phyloP scores from a whole-genome alignment of 2,113 vertebrate species.

The Ondatra zibethicus region DNA sequence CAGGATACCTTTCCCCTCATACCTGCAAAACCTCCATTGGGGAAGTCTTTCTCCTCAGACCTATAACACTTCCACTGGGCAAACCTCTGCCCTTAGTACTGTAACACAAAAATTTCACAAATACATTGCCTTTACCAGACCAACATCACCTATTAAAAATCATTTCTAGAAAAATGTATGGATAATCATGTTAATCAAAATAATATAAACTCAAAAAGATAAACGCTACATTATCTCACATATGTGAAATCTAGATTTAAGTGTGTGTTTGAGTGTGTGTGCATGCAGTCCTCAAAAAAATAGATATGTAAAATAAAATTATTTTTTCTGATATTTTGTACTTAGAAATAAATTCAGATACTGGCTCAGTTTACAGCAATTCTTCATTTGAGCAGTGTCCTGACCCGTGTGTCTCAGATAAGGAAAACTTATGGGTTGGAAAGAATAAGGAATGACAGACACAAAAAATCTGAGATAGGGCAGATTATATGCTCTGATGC shows the following conservation, averaged over 20 bases:
- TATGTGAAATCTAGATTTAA: background rate
- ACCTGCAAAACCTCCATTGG: background rate
- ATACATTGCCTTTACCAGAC: background rate
- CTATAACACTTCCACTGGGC: background rate
- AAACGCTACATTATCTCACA: background rate
- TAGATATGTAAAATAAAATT: background rate
- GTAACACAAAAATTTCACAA: background rate
- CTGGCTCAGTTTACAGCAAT: background rate
- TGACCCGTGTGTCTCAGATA: background rate
- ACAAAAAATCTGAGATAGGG: background rate
- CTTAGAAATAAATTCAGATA: conserved; percentile 3
- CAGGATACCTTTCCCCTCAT: background rate
- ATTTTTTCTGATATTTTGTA: background rate
- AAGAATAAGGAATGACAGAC: background rate
- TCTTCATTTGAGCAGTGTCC: background rate
- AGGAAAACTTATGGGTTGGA: background rate
- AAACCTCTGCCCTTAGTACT: background rate
- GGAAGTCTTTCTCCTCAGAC: background rate
- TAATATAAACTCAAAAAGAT: background rate
- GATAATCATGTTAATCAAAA: background rate
- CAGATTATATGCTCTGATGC: background rate
- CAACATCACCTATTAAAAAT: background rate
- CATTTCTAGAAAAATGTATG: background rate
- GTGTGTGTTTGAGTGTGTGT: too few species aligned
- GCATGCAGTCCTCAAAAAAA: background rate